Evolutionary conservation across 2,888 invertebrate genomes (phyloP), one percentile per base, ranked within the genome.

Genomic region (Agrotis segetum): DNA sequence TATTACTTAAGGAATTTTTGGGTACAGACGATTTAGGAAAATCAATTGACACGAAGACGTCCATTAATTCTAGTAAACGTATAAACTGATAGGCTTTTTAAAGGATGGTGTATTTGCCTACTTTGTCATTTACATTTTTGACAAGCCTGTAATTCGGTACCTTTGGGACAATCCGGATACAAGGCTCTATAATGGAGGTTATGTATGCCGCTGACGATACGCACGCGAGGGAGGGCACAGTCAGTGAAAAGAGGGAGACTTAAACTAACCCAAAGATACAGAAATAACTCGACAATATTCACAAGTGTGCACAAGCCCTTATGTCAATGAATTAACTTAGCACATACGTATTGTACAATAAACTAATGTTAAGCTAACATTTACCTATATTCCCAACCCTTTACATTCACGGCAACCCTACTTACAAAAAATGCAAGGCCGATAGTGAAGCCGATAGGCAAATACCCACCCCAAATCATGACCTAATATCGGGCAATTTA

Each of bases 401-500:
- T 86, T 88, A 85, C 85, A 87, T 87, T 59, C 44, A 69, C 80
- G 76, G 82, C 83, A 86, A 83, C 88, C 87, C 85, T 79, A 84
- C 79, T 86, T 83, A 88, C 88, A 91, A 93, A 92, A 92, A 92
- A 90, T 90, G 88, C 89, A 89, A 86, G 89, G 87, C 86, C 86
- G 88, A 91, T 90, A 89, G 89, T 88, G 90, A 87, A 79, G 82
- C 87, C 88, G 93, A 94, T 95, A 95, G 92, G 95, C 94, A 95
- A 95, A 96, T 95, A 93, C 92, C 92, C 92, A 84, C 84, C 90
- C 92, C 90, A 90, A 95, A 95, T 95, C 94, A 95, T 95, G 95
- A 95, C 94, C 95, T 95, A 94, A 95, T 94, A 95, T 94, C 90
- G 90, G 88, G 94, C 92, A 94, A 95, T 96, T 95, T 94, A 95